phyloP scores from a whole-genome alignment of 2,888 invertebrate species.

The Drosophila kambysellisi region DNA sequence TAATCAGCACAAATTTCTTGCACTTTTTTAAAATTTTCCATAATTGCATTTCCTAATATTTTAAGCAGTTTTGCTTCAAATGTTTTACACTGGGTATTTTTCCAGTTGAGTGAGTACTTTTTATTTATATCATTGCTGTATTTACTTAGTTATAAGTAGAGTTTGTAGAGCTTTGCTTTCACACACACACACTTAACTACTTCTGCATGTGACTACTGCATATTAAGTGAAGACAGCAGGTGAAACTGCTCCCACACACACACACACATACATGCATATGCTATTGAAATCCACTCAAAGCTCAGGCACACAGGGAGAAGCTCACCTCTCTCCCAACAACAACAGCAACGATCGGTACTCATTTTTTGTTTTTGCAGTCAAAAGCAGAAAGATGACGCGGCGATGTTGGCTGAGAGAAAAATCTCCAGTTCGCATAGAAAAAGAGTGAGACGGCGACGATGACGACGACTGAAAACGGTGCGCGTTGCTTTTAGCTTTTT shows the following conservation, averaged over 20 bases:
- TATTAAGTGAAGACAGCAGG: slow-evolving; percentile 59
- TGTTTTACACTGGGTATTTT: not conserved
- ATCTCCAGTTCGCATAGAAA: slow-evolving; percentile 56
- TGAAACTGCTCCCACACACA: slow-evolving; percentile 55
- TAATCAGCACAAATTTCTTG: not conserved
- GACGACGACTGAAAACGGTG: slow-evolving; percentile 30
- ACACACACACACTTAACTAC: slow-evolving; percentile 8
- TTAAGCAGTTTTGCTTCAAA: not conserved
- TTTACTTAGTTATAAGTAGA: not conserved
- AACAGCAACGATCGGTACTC: slow-evolving; percentile 41
- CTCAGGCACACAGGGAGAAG: slow-evolving; percentile 37
- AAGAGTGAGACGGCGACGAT: slow-evolving; percentile 29
- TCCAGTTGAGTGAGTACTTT: not conserved
- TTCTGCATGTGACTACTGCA: slow-evolving; percentile 2
- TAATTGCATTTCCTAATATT: not conserved
- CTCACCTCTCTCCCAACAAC: slow-evolving; percentile 21
- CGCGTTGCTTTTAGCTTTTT: slow-evolving; percentile 29
- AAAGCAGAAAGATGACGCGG: slow-evolving; percentile 57
- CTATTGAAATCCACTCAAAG: slow-evolving; percentile 61
- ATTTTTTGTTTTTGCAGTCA: slow-evolving; percentile 49
- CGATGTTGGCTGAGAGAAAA: slow-evolving; percentile 54
- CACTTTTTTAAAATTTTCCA: not conserved
- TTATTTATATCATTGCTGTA: not conserved
- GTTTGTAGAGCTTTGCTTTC: slow-evolving; percentile 1
- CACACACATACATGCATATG: slow-evolving; percentile 4